These are phyloP conservation scores for Rhorus exstirpatorius DNA, from an alignment of 2,888 invertebrate genomes.

Conservation along the genomic window DNA sequence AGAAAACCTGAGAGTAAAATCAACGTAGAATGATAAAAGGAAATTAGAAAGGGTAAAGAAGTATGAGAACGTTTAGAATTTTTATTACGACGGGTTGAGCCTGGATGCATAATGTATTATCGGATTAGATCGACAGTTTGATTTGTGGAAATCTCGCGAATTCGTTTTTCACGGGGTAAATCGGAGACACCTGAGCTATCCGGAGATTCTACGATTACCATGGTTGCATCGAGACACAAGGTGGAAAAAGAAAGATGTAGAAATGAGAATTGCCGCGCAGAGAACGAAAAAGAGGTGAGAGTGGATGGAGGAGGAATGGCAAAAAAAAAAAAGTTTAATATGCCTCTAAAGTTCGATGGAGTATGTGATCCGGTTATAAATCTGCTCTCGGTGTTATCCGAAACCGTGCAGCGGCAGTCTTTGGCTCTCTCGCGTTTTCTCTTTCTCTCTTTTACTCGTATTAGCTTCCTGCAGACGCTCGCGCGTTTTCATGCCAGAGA, in stretches of 20 bases:
- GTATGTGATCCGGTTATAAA: conserved; percentile 82
- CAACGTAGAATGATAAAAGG: conserved; percentile 87
- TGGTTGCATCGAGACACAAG: conserved; percentile 69
- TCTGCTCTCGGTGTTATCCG: conserved; percentile 77
- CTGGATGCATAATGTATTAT: conserved; percentile 29
- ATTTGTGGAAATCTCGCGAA: conserved; percentile 57
- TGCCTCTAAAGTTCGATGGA: conserved; percentile 81
- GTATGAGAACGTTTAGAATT: conserved; percentile 33
- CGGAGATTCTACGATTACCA: conserved; percentile 74
- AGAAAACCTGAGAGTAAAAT: conserved; percentile 89
- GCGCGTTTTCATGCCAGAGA: conserved; percentile 60
- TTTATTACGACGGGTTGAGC: conserved; percentile 44
- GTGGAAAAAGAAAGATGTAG: conserved; percentile 26
- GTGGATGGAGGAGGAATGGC: conserved; percentile 11
- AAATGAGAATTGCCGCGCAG: conserved; percentile 41
- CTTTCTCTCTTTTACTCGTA: conserved; percentile 44
- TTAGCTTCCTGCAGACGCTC: conserved; percentile 59
- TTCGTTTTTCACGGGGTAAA: conserved; percentile 26
- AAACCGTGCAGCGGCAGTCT: conserved; percentile 64
- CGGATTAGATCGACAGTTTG: conserved; percentile 48
- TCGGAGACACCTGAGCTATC: conserved; percentile 43
- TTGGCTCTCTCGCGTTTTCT: conserved; percentile 19
- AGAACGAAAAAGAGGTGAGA: conserved; percentile 6
- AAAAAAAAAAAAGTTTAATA: conserved; percentile 79
- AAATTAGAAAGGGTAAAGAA: background rate